phyloP scores from a whole-genome alignment of 1,140 invertebrate species.

The Holcopasites calliopsidis region DNA sequence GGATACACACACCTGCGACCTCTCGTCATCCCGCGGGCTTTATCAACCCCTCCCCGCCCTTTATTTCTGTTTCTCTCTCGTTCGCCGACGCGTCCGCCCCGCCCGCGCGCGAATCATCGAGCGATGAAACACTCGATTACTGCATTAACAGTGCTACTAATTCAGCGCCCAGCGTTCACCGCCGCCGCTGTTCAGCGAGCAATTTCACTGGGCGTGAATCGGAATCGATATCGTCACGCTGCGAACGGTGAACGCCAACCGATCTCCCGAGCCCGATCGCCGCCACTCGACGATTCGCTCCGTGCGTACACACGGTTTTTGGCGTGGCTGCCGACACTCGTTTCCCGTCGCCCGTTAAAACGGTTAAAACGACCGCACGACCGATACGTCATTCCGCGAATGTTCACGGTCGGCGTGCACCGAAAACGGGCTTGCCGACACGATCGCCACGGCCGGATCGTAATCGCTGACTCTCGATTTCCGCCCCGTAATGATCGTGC shows the following conservation, averaged over 20 bases:
- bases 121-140: conserved; percentile 77
- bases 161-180: conserved; percentile 50
- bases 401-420: conserved; percentile 47
- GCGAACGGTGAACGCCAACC: neutral
- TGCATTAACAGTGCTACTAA: conserved; percentile 76
- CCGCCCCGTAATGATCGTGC: conserved; percentile 49
- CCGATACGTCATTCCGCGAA: conserved; percentile 73
- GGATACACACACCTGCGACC: conserved; percentile 45
- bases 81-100: neutral
- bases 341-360: conserved; percentile 72
- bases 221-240: conserved; percentile 56
- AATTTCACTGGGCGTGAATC: conserved; percentile 47
- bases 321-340: conserved; percentile 72
- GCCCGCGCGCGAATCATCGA: conserved; percentile 69
- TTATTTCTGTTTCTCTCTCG: neutral
- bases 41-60: conserved; percentile 15
- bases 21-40: conserved; percentile 65
- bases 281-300: neutral
- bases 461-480: conserved; percentile 72
- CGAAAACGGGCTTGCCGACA: conserved; percentile 54
- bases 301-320: conserved; percentile 67
- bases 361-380: conserved; percentile 73
- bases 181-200: neutral
- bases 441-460: conserved; percentile 56
- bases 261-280: conserved; percentile 11